Conservation (phyloP, 2,888 invertebrate genomes). For the Cepaea hortensis region DNA sequence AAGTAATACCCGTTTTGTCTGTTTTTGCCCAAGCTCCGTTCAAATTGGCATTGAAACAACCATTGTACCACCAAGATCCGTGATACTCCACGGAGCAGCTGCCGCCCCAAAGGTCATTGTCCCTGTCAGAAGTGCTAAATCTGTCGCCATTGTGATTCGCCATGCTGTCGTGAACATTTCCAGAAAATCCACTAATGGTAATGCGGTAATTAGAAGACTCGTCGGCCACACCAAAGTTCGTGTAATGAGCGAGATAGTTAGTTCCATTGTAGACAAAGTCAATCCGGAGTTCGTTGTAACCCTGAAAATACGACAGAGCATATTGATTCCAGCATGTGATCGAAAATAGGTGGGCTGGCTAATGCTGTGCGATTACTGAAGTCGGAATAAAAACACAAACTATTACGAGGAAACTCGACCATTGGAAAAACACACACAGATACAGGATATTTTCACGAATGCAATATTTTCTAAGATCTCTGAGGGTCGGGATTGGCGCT, state of each 20-base stretch:
- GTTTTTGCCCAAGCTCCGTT: neutral
- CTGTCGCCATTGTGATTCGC: neutral
- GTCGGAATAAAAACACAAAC: no score
- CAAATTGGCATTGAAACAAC: neutral
- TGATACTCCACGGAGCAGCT: neutral
- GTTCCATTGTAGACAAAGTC: conserved; percentile 58
- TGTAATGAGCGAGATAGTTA: neutral
- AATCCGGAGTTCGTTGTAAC: conserved; percentile 41
- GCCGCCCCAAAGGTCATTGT: neutral
- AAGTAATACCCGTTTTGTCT: no score
- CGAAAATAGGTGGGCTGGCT: no score
- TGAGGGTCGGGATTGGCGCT: no score
- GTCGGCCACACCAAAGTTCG: neutral
- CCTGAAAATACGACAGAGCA: no score
- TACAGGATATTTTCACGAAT: no score
- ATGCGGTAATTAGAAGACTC: neutral
- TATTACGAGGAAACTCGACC: no score
- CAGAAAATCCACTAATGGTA: neutral
- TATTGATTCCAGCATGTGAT: no score
- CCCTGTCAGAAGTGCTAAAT: neutral
- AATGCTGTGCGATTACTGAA: no score
- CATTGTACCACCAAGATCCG: neutral
- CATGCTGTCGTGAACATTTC: neutral
- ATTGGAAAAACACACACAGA: no score
- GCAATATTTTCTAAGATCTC: no score